Evolutionary conservation across 2,797 vertebrate species (phyloP), one percentile per base, ranked within the genome.

Genomic region (Poecilia picta): DNA sequence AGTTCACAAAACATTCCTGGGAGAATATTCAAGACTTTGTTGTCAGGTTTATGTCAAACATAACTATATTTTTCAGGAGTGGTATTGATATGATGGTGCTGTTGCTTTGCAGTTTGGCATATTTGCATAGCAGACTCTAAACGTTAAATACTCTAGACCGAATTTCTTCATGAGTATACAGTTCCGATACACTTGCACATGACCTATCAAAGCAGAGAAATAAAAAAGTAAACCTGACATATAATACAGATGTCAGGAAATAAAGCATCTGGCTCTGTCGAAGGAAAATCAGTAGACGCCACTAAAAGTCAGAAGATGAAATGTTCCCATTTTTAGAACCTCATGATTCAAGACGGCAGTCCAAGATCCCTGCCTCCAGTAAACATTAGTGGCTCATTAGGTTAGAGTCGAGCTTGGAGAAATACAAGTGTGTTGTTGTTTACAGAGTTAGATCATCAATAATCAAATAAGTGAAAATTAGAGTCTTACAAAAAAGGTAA

Each of bases 91-190:
- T 8, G 81, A 62, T 12, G 78, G 75, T 49, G 78, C 75, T 83
- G 91, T 92, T 91, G 84, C 87, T 39, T 71, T 82, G 87, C 81
- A 85, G 85, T 39, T 80, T 75, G 5, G 23, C 57, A 82, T 83
- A 81, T 80, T 88, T 64, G 62, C 28, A 36, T 74, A 71, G 41
- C 25, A 36, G 41, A 81, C 66, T 2, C 8, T 64, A 81, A 45
- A 71, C 46, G 41, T 28, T 71, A 8, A 46, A 18, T 46, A 28
- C 68, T 28, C 5, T 28, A 20, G 25, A 71, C 25, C 1, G 2
- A 45, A 15, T 41, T 43, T 28, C 68, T 71, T 71, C 2, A 43
- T 15, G 6, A 71, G 23, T 71, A 23, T 7, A 28, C 23, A 71
- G 20, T 23, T 71, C 13, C 7, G 2, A 15, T n/a, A 43, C 13